These are phyloP conservation scores for Dryadula phaetusa DNA, from an alignment of 2,888 invertebrate species.

Conservation along the genomic window DNA sequence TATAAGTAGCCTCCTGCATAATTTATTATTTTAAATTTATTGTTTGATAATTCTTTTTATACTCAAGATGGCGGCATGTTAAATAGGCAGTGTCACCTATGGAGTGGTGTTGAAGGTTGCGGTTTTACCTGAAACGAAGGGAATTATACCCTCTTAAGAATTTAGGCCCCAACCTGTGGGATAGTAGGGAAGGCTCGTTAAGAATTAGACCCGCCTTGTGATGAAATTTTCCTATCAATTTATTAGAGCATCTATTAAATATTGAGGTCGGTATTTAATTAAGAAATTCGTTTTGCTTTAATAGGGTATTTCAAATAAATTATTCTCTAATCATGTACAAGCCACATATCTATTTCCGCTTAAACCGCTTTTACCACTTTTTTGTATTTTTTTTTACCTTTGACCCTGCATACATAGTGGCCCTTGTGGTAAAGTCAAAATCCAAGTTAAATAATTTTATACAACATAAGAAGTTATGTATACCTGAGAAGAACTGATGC, in stretches of 20 bases:
- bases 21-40: too few species aligned
- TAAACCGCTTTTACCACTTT: not conserved
- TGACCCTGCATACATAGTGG: too few species aligned
- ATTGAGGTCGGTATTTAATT: constrained; percentile 24
- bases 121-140: constrained; percentile 45
- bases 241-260: constrained; percentile 22
- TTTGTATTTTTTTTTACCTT: too few species aligned
- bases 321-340: not conserved
- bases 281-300: constrained; percentile 10
- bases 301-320: not conserved
- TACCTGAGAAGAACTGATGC: too few species aligned
- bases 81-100: constrained; percentile 6
- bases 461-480: too few species aligned
- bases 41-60: too few species aligned
- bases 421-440: too few species aligned
- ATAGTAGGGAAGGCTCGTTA: constrained; percentile 25
- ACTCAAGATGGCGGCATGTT: not conserved
- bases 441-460: too few species aligned
- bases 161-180: constrained; percentile 44
- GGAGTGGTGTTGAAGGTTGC: constrained; percentile 13
- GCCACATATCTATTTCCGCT: not conserved
- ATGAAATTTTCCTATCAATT: constrained; percentile 31
- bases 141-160: constrained; percentile 53
- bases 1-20: too few species aligned
- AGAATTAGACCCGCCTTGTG: constrained; percentile 26